phyloP scores from a whole-genome alignment of 2,888 invertebrate species.

The Escarpia spicata region DNA sequence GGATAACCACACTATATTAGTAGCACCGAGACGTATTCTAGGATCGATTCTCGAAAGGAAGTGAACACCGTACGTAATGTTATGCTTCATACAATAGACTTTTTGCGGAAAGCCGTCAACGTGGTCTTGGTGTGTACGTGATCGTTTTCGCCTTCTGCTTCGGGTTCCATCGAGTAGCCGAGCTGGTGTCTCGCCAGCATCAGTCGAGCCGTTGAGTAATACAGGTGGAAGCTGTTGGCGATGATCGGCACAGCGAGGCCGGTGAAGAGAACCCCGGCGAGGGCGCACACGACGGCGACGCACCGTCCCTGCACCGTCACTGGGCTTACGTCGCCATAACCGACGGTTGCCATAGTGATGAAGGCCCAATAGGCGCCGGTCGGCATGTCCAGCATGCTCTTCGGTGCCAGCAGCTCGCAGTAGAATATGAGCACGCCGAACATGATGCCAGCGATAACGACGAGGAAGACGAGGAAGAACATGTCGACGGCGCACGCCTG shows the following conservation, averaged over 20 bases:
- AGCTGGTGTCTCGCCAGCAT: not conserved
- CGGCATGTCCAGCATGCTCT: not conserved
- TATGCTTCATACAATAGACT: not conserved
- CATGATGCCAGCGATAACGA: not conserved
- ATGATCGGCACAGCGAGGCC: not conserved
- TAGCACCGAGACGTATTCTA: no score
- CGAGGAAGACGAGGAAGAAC: not conserved
- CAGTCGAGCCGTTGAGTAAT: not conserved
- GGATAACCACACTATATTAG: no score
- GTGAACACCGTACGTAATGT: no score
- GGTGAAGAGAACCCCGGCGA: not conserved
- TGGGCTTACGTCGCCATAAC: not conserved
- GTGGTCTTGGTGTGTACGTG: not conserved
- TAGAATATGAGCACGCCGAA: not conserved
- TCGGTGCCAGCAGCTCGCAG: not conserved
- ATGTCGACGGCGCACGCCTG: not conserved
- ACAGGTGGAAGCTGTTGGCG: not conserved
- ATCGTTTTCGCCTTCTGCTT: not conserved
- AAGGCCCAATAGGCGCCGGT: constrained; percentile 8
- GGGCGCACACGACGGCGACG: not conserved
- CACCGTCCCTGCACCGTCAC: not conserved
- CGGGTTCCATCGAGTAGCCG: not conserved
- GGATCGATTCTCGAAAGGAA: no score
- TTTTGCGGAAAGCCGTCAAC: not conserved
- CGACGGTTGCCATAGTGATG: constrained; percentile 20